Evolutionary conservation across 37 sponge, comb jelly and placozoan species (phyloP), one percentile per base, ranked within the genome.

Genomic region (Aplysina aerophoba): DNA sequence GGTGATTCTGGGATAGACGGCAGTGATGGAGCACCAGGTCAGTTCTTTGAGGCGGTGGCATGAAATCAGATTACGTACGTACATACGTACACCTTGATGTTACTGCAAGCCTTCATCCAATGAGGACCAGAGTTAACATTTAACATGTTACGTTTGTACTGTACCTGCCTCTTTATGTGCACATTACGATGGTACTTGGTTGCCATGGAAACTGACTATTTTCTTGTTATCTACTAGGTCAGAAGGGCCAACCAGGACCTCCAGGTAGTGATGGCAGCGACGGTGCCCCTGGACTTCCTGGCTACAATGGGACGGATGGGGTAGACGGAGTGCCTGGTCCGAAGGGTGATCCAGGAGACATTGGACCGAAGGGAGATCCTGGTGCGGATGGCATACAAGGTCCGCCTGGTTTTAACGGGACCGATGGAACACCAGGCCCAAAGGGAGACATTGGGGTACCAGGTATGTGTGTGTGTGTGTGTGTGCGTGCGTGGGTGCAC

Each of bases 221-320:
- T 6, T 30, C 8, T 35, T 35, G 40, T 22, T 39, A 30, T 24
- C 50, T 44, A 8, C 8, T 11, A 44, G 50, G 8, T 44, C 50
- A 8, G 6, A 44, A 44, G 50, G 50, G 50, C 8, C 3, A 44
- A 11, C 58, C 44, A 69, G 54, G 63, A 0, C 3, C 5, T 6
- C 63, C 21, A 79, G 80, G 79, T 16, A 50, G 30, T 14, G 60
- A 62, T 27, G 80, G 79, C n/a, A 22, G 33, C 1, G 40, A 71
- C 8, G 88, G 88, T 35, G 66, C 19, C n/a, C 24, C 28, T 54
- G 88, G 88, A n/a, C 62, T 63, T 36, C 59, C 30, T 35, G 88
- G 88, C 2, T 55, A 27, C 36, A 40, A 60, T 24, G 86, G 86
- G 24, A 25, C 21, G 1, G 21, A 34, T 19, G 80, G 86, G 44